A percentile compares a stretch with the other conserved stretches of the same genome.
These are phyloP conservation scores for Hyperopisus bebe DNA, from an alignment of 2,113 vertebrate genomes.

Conservation along the genomic window DNA sequence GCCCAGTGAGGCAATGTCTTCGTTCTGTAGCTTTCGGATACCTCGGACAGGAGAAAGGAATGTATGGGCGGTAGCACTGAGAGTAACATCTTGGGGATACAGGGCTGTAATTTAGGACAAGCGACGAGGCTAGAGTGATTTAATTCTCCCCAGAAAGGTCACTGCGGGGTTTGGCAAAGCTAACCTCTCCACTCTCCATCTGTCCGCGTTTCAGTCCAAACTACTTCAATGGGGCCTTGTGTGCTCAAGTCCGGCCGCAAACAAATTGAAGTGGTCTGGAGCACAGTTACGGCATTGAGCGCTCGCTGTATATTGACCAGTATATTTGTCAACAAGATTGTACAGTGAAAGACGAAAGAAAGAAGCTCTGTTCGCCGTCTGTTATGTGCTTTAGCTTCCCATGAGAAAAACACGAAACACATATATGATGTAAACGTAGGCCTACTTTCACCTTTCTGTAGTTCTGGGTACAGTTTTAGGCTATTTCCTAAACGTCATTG, in stretches of 20 bases:
- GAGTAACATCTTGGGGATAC: conserved; percentile 38
- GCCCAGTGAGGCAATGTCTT: neutral
- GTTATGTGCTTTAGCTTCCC: neutral
- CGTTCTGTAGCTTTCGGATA: neutral
- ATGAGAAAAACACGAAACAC: neutral
- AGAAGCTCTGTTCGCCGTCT: neutral
- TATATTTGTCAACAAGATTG: conserved; percentile 17
- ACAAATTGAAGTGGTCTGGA: conserved; percentile 40
- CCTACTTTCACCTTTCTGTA: neutral
- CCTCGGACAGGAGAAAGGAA: conserved; percentile 37
- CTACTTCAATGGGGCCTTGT: conserved; percentile 57
- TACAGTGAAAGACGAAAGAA: neutral
- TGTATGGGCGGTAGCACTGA: conserved; percentile 32
- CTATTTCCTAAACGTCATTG: neutral
- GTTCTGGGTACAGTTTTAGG: neutral
- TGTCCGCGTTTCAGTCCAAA: conserved; percentile 50
- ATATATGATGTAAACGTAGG: neutral
- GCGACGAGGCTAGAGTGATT: conserved; percentile 52
- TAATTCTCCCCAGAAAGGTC: conserved; percentile 55
- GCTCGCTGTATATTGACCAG: conserved; percentile 12
- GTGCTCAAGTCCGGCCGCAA: conserved; percentile 49
- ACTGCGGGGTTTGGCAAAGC: conserved; percentile 51
- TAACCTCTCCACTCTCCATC: conserved; percentile 55
- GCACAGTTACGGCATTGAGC: conserved; percentile 3
- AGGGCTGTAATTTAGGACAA: conserved; percentile 53